Base-by-base conservation (phyloP, 2,888 invertebrate species). In the Chironomus riparius region DNA sequence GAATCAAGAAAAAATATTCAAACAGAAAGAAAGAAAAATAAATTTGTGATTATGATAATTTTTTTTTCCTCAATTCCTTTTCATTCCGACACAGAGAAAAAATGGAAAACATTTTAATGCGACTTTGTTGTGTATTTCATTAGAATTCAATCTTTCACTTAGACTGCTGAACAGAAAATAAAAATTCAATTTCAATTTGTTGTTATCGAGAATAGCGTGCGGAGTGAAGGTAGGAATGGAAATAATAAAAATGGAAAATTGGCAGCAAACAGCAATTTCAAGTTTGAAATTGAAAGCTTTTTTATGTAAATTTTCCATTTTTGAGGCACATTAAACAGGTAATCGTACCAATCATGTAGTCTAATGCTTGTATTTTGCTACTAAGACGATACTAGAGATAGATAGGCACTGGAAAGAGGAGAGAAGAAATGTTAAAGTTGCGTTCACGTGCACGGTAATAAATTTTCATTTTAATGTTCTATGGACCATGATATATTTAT, bases 121-220 rank as follows among this genome's bases (percentile, higher is more conserved):
- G 38, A 38, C 38, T 38, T 38, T 38, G 38, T 38, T 38, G 38
- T 38, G 38, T 18, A 56, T 56, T 56, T 56, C 56, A 56, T 56
- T 56, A 56, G 56, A 56, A 56, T 56, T 56, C 56, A 15, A 56
- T 56, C 18, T 56, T 38, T 38, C 38, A 38, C 38, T 38, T 38
- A 38, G 38, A 38, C 38, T 38, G 38, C 38, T 38, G 38, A 10
- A 28, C 15, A 56, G 56, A 6, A n/a, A 15, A 50, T 15, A 56
- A 38, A 71, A 50, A 71, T 56, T 71, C 71, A 71, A 71, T 71
- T 71, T 71, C 71, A 71, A 71, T 71, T 71, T 71, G 71, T 28
- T 71, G 15, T 28, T 13, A 56, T 15, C 50, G 48, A 48, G 70
- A 21, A 68, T 10, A 10, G 38, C 38, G 38, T 10, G 38, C 10